Evolutionary conservation across 2,888 invertebrate genomes (phyloP).

Genomic region (Sminthurides aquaticus): DNA sequence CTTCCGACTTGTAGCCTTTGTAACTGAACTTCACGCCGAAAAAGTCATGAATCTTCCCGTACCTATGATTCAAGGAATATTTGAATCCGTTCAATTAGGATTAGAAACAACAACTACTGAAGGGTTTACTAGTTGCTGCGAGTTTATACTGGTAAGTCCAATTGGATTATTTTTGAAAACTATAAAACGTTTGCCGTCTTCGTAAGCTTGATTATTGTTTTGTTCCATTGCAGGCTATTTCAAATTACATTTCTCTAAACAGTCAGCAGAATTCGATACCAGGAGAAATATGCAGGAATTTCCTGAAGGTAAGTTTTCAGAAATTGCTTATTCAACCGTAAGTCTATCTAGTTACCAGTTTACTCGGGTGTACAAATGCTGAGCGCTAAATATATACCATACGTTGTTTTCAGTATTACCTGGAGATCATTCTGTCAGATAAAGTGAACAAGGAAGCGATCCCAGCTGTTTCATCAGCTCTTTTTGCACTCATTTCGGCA

Average conservation of each 20-base stretch:
- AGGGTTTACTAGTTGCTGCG: constrained; percentile 54
- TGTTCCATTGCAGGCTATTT: constrained; percentile 28
- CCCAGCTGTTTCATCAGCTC: constrained; percentile 54
- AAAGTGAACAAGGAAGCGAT: constrained; percentile 60
- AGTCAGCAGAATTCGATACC: constrained; percentile 29
- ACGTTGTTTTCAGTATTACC: constrained; percentile 50
- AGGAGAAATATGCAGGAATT: constrained; percentile 36
- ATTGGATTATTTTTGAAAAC: neutral
- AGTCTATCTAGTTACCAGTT: too few species aligned
- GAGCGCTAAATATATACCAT: neutral
- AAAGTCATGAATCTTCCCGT: constrained; percentile 47
- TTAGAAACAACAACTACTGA: constrained; percentile 56
- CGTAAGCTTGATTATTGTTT: neutral
- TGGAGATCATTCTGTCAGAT: constrained; percentile 59
- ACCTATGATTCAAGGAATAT: constrained; percentile 52
- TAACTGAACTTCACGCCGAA: constrained; percentile 34
- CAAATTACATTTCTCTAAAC: constrained; percentile 35
- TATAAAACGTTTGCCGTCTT: neutral
- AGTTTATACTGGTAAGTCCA: constrained; percentile 51
- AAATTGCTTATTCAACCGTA: too few species aligned
- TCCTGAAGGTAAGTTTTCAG: constrained; percentile 29
- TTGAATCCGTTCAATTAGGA: constrained; percentile 56
- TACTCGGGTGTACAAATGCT: too few species aligned
- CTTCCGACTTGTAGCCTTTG: constrained; percentile 45
- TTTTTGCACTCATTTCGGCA: constrained; percentile 61